Evolutionary conservation across 2,113 vertebrate species (phyloP).

Genomic region (Ondatra zibethicus): DNA sequence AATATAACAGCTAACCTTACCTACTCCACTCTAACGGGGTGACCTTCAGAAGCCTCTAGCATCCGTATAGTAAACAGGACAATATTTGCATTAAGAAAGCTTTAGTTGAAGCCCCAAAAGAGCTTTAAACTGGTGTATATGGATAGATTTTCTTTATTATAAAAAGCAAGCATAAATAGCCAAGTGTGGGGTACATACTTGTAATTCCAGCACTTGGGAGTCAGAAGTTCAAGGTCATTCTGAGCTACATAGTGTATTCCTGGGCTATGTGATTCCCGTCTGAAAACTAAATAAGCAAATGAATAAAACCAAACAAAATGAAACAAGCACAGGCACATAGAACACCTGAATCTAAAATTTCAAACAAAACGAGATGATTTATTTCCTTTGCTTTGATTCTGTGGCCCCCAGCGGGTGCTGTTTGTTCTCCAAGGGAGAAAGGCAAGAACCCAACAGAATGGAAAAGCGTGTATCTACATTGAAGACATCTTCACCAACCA

Average conservation of each 20-base stretch:
- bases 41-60: background rate
- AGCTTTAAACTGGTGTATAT: background rate
- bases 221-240: background rate
- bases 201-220: background rate
- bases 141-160: background rate
- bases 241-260: background rate
- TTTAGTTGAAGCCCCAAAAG: background rate
- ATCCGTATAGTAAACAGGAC: background rate
- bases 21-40: background rate
- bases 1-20: background rate
- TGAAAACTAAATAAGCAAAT: background rate
- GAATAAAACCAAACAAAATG: background rate
- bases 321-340: background rate
- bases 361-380: background rate
- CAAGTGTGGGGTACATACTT: background rate
- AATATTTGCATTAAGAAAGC: background rate
- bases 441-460: background rate
- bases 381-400: background rate
- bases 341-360: slow-evolving; percentile 1
- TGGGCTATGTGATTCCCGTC: background rate
- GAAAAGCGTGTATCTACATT: background rate
- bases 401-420: background rate
- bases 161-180: background rate
- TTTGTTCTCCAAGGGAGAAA: background rate
- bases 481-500: background rate